These are phyloP conservation scores for Atopsyche davidsoni DNA, from an alignment of 1,140 invertebrate species.

Conservation along the genomic window DNA sequence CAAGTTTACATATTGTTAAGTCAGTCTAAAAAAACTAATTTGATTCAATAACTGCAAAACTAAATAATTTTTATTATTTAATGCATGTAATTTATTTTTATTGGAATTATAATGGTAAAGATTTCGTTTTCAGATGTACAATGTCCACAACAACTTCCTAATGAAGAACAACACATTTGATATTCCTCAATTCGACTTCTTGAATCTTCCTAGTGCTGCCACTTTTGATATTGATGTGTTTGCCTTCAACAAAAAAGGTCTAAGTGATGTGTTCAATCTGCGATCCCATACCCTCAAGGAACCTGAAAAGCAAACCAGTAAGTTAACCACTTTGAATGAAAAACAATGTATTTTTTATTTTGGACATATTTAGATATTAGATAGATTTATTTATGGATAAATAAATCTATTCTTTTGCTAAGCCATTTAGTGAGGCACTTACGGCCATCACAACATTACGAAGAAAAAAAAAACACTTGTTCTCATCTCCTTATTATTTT, in stretches of 20 bases:
- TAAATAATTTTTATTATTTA: no score
- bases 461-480: background rate
- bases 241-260: conserved; percentile 67
- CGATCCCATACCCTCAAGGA: conserved; percentile 68
- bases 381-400: background rate
- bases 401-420: background rate
- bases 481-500: conserved; percentile 2
- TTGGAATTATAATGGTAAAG: no score
- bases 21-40: no score
- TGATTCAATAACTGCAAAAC: no score
- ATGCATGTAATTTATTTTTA: no score
- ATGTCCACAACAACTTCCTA: conserved; percentile 46
- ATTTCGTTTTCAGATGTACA: conserved; percentile 36
- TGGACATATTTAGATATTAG: no score
- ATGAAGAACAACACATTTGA: conserved; percentile 50
- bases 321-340: no score
- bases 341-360: background rate
- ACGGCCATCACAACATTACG: background rate
- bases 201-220: conserved; percentile 40
- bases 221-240: conserved; percentile 61
- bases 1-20: no score
- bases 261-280: conserved; percentile 55
- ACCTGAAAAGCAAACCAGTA: conserved; percentile 72
- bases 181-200: conserved; percentile 21
- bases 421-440: background rate